A percentile compares a stretch with the other conserved stretches of the same genome.
These are phyloP conservation scores for Neolamprologus caudopunctatus DNA, from an alignment of 2,113 vertebrate genomes.

Conservation along the genomic window DNA sequence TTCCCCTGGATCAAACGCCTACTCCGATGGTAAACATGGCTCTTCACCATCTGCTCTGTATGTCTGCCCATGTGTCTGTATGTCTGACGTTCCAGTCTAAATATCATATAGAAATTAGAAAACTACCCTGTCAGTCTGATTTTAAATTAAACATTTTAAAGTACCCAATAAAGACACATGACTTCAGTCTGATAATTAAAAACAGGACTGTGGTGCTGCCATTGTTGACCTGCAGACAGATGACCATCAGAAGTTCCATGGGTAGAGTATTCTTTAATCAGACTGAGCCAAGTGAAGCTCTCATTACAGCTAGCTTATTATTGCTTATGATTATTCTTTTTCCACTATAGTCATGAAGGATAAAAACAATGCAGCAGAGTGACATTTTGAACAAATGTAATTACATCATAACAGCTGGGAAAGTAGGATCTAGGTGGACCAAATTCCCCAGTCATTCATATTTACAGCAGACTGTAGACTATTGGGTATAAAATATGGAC, in stretches of 20 bases:
- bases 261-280: background rate
- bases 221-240: background rate
- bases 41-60: slow-evolving; percentile 24
- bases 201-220: background rate
- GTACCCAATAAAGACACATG: background rate
- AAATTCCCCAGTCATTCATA: background rate
- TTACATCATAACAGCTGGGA: background rate
- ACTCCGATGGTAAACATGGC: slow-evolving; percentile 5
- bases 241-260: background rate
- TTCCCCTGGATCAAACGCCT: background rate
- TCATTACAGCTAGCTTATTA: background rate
- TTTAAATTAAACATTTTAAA: background rate
- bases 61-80: background rate
- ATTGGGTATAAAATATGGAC: background rate
- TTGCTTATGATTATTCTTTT: background rate
- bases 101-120: background rate
- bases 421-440: background rate
- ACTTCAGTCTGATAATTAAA: background rate
- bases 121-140: background rate
- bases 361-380: background rate
- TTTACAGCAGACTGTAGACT: background rate
- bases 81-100: background rate
- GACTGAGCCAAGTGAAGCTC: background rate
- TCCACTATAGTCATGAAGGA: background rate
- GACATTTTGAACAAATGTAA: background rate